These are phyloP conservation scores for Parauchenoglanis ngamensis DNA, from an alignment of 2,797 vertebrate species.

Conservation along the genomic window DNA sequence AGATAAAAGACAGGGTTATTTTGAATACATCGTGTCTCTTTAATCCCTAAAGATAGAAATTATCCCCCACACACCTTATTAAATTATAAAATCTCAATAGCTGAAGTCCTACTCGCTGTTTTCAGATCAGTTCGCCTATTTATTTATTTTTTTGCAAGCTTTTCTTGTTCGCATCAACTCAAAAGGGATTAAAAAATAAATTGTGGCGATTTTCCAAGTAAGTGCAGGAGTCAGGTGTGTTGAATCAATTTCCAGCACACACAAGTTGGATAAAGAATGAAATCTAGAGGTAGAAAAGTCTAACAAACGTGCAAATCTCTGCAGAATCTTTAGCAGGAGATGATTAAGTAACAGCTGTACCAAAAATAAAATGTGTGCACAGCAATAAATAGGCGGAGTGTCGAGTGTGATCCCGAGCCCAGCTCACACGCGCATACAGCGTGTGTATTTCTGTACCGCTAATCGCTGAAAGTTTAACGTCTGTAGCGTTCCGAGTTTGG, in stretches of 20 bases:
- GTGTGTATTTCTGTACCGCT: slow-evolving; percentile 14
- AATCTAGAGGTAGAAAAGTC: neutral
- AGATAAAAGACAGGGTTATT: neutral
- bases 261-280: neutral
- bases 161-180: neutral
- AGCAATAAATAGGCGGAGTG: slow-evolving; percentile 28
- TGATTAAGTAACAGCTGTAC: slow-evolving; percentile 35
- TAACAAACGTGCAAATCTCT: neutral
- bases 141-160: neutral
- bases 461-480: slow-evolving; percentile 8
- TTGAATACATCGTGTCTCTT: neutral
- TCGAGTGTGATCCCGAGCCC: slow-evolving; percentile 13
- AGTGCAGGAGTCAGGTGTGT: neutral
- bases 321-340: neutral
- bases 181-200: neutral
- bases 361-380: slow-evolving; percentile 26
- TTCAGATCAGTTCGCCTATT: neutral
- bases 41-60: neutral
- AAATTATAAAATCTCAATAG: neutral
- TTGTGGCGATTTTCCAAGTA: neutral
- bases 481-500: slow-evolving; percentile 3
- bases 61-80: neutral
- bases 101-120: neutral
- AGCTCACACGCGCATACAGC: neutral
- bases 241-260: neutral